Evolutionary conservation across 2,888 invertebrate genomes (phyloP), one percentile per base, ranked within the genome.

Genomic region (Drosophila ezoana): DNA sequence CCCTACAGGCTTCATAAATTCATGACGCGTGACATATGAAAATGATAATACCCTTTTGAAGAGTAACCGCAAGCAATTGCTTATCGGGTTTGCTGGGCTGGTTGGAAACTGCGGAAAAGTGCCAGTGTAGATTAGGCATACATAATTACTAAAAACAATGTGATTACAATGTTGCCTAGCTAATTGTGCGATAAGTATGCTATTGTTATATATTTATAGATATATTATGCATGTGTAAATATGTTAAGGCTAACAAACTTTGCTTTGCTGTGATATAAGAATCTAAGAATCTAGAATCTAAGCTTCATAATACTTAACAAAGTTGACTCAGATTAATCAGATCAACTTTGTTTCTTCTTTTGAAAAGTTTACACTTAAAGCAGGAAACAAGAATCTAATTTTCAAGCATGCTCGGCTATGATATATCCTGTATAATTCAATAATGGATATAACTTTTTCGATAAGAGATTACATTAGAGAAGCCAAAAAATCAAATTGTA

Each of bases 51-150:
- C 47, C 16, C 57, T 28, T 43, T 51, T 9, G 40, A 10, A 13
- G 9, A 6, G 32, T 18, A 32, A 13, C 9, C 28, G 37, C 40
- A 11, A n/a, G 3, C 20, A 1, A 8, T 6, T 16, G 47, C 71
- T 80, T 75, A 75, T 81, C 81, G 52, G 63, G 28, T 23, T 58
- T 23, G 23, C 0, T 28, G 23, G 33, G 43, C 52, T 18, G 43
- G 16, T 54, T 33, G 13, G 14, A 59, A 47, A 16, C 43, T 38
- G 37, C 4, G 18, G 32, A 28, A 13, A 45, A 44, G 18, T 38
- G 49, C 20, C 47, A 18, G 10, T 33, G 14, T 11, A 40, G 63
- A 47, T 52, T 41, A 28, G 14, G 14, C 4, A 37, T 20, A 35
- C 3, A 20, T 32, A 13, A 32, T 28, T 38, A 14, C 28, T 9